Evolutionary conservation across 2,888 invertebrate species (phyloP), one percentile per base, ranked within the genome.

Genomic region (Tethea ocularis): DNA sequence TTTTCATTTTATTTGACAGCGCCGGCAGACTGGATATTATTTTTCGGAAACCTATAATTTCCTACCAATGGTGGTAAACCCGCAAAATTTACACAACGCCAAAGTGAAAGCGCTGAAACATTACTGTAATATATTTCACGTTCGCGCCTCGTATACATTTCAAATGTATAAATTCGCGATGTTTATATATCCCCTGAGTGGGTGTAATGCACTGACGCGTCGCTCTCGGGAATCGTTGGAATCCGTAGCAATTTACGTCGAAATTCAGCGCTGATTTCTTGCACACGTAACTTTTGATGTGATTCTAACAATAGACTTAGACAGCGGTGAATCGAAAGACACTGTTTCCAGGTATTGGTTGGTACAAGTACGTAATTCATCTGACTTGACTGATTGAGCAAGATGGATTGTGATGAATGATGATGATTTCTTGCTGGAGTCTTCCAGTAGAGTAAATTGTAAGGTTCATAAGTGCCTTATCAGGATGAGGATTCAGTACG

Each of bases 121-220:
- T 52, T 24, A 26, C 61, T 61, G 52, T 61, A 66, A 71, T 63
- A 51, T 58, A 55, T 63, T 41, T 55, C 59, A 59, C 57, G 55
- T 72, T 74, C 65, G 61, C 71, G 64, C 62, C 72, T 77, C 78
- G 69, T 76, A 70, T 70, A 67, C 64, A 78, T 73, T 70, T 72
- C 68, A 67, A 68, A 74, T 69, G 63, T 71, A 74, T 78, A 74
- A 72, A 69, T 66, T 66, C 65, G 61, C 62, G 57, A 66, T 73
- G 77, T 82, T 78, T 81, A 76, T 81, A 77, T 73, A 77, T 79
- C 74, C 74, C 71, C 20, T 57, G 77, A 68, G 83, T 83, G 77
- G 83, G 82, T 61, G 83, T 74, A 68, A 67, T 69, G 72, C 61
- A 59, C 38, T 54, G 55, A 59, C 59, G 57, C 56, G 53, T 38